phyloP scores from a whole-genome alignment of 1,140 invertebrate genomes.

The Drosophila melanica region DNA sequence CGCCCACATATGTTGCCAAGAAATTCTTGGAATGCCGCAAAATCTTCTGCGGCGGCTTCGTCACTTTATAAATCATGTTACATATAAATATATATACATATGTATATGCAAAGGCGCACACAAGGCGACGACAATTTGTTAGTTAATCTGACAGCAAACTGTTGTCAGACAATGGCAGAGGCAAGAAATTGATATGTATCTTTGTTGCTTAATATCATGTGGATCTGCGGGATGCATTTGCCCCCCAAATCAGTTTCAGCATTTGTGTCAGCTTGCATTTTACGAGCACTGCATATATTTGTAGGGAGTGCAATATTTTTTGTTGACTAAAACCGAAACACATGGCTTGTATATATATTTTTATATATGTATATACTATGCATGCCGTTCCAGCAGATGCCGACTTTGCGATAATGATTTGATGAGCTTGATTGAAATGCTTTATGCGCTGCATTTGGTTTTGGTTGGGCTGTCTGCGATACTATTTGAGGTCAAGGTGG shows the following conservation, averaged over 20 bases:
- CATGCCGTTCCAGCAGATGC: slow-evolving; percentile 33
- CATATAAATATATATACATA: slow-evolving; percentile 3
- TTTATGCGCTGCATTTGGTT: slow-evolving; percentile 52
- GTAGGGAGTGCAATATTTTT: not conserved
- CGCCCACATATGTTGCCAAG: slow-evolving; percentile 45
- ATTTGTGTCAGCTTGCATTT: slow-evolving; percentile 45
- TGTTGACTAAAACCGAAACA: slow-evolving; percentile 15
- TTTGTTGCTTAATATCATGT: slow-evolving; percentile 31
- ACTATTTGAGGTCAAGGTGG: slow-evolving; percentile 63
- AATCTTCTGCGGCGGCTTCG: slow-evolving; percentile 56
- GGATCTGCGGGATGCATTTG: slow-evolving; percentile 61
- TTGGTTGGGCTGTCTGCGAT: not conserved
- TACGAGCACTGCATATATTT: not conserved
- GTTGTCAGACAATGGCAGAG: slow-evolving; percentile 50
- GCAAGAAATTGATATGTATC: slow-evolving; percentile 58
- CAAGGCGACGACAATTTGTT: slow-evolving; percentile 56
- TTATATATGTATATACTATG: not conserved
- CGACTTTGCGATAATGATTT: slow-evolving; percentile 61
- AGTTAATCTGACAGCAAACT: slow-evolving; percentile 75
- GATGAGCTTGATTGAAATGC: slow-evolving; percentile 69
- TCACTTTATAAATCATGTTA: slow-evolving; percentile 76
- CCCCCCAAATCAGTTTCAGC: slow-evolving; percentile 37
- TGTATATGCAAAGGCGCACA: not conserved
- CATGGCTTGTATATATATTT: not conserved
- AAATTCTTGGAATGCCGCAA: slow-evolving; percentile 71